Percentiles rank a stretch among this genome's conserved stretches.
These are phyloP conservation scores for Pteronura brasiliensis DNA, from an alignment of 2,113 vertebrate genomes.

Conservation along the genomic window DNA sequence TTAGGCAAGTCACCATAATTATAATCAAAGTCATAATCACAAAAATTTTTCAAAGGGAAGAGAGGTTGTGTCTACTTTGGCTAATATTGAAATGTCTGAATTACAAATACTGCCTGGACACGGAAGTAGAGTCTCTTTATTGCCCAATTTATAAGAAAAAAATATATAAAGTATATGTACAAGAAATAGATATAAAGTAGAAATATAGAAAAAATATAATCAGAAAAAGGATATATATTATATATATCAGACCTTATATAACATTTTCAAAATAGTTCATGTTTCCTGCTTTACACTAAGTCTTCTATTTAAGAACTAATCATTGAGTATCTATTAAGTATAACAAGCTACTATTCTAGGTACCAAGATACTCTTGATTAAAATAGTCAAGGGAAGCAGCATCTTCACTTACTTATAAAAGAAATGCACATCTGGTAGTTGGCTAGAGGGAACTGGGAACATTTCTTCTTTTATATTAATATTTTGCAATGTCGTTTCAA, in stretches of 20 bases:
- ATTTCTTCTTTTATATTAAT: constrained; percentile 86
- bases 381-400: neutral
- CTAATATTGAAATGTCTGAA: neutral
- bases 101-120: constrained; percentile 15
- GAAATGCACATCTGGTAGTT: constrained; percentile 92
- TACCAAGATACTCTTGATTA: neutral
- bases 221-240: neutral
- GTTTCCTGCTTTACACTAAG: neutral
- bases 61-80: neutral
- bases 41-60: neutral
- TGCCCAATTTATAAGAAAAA: neutral
- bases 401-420: constrained; percentile 92
- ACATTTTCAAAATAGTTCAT: neutral
- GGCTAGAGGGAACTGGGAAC: constrained; percentile 84
- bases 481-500: constrained; percentile 85
- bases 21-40: constrained; percentile 26
- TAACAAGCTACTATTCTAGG: neutral
- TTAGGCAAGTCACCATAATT: neutral
- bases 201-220: neutral
- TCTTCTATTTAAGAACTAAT: neutral
- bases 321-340: neutral
- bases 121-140: neutral
- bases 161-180: neutral
- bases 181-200: neutral
- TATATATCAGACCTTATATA: neutral